Evolutionary conservation across 2,113 vertebrate genomes (phyloP), one percentile per base, ranked within the genome.

Genomic region (Calidris pugnax): DNA sequence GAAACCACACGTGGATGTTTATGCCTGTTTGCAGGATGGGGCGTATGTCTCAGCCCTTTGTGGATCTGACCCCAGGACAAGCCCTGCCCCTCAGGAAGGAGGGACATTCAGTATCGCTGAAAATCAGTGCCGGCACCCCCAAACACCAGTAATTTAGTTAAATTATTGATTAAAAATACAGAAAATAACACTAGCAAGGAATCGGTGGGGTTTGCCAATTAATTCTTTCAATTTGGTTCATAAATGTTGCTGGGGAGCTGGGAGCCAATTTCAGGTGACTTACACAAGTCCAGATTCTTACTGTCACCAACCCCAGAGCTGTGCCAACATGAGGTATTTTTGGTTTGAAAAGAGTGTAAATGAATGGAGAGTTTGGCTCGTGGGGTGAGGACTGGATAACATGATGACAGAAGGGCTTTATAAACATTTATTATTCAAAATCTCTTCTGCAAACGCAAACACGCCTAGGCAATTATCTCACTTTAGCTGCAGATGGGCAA

Each of bases 401-500:
- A 47, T 92, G 90, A 97, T 87, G 92, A 95, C 97, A 97, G 90
- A 93, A 94, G 74, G 76, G 83, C 71, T 96, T 96, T 87, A 96
- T 76, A 97, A 97, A 97, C 84, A 89, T 94, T 96, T 95, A 96
- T 97, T 96, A 97, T 96, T 96, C 97, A 97, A 95, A 95, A 92
- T 87, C 92, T 95, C 84, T 92, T 95, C 95, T 92, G 90, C 86
- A 94, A 94, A 96, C 2, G 60, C 28, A 28, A 94, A 93, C 69
- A 96, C 8, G 94, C 95, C 94, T 85, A 82, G 74, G 93, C 93
- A 96, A 97, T 97, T 96, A 96, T 93, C 95, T 96, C 85, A 91
- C 95, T 96, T 95, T 95, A 93, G 94, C 83, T 37, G 62, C 97
- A 97, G 96, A 96, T 97, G 96, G 95, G 95, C 90, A 93, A 97